Base-by-base conservation (phyloP, 2,113 vertebrate genomes). In the Tonatia bakeri region DNA sequence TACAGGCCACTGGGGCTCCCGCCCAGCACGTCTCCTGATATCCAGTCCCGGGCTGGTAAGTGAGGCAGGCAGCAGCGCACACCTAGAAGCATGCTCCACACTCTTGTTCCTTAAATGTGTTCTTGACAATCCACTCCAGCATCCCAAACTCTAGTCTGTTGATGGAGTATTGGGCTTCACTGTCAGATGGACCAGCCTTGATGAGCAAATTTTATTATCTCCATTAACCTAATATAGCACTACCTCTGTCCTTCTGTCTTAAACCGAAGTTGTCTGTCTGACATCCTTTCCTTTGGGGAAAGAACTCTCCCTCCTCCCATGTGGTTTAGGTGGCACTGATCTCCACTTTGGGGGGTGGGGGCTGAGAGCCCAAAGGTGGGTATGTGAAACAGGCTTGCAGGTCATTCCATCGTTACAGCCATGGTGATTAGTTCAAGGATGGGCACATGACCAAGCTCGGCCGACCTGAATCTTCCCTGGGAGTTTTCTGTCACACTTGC, bases 121-220 rank as follows among this genome's bases (percentile, higher is more conserved):
- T 90, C 79, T 89, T 19, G 4, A 33, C 38, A 40, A 50, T 36
- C 84, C 43, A 65, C 50, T 2, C 36, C 43, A 8, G 26, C 59
- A 20, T 73, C 59, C 88, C 67, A 47, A 87, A 76, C 33, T 79
- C 76, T 50, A 61, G 26, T 72, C 31, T 93, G 11, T 56, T 65
- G 73, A 45, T 47, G 24, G 40, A 40, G 22, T 33, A 50, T 59
- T 50, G 22, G 65, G 43, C 50, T n/a, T 94, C 50, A 11, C 47
- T 40, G 33, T 50, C 50, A 65, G 33, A 22, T 11, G 10, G 45
- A 24, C 54, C 43, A 43, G 9, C 43, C 72, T 81, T 65, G 52
- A 38, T 67, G 77, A 94, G 54, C 43, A 89, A 84, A 69, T 61
- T 89, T 76, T 87, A n/a, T 84, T 56, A 76, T 45, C 20, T 43